Conservation (phyloP, 2,888 invertebrate species). For the Sarcophaga variegata region DNA sequence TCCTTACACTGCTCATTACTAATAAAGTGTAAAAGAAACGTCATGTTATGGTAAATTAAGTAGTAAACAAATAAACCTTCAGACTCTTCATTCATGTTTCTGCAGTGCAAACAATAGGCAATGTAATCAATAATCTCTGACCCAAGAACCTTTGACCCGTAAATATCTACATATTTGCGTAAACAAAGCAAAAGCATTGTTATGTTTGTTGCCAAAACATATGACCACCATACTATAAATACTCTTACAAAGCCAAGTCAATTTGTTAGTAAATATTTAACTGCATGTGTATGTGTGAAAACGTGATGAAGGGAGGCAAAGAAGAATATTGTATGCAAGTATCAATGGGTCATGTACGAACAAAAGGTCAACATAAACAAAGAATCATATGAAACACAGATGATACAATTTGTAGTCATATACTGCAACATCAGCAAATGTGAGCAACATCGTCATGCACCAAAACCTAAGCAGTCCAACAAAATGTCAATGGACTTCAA, state of each 20-base stretch:
- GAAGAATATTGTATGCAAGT: background rate
- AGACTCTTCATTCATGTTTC: background rate
- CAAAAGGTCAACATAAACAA: conserved; percentile 63
- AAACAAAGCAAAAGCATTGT: background rate
- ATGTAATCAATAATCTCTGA: background rate
- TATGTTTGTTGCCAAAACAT: conserved; percentile 28
- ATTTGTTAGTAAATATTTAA: background rate
- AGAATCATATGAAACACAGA: conserved; percentile 28
- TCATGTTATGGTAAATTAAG: no score
- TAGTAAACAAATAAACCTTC: background rate
- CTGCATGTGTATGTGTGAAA: background rate
- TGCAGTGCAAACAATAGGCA: conserved; percentile 23
- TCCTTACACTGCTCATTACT: conserved; percentile 9
- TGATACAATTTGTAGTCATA: background rate
- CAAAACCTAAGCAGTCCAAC: background rate
- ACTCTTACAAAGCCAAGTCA: background rate
- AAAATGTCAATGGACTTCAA: conserved; percentile 67
- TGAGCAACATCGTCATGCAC: conserved; percentile 12
- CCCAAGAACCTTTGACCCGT: conserved; percentile 42
- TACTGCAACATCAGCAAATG: background rate
- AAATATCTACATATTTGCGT: background rate
- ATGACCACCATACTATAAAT: background rate
- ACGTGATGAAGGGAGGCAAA: no score
- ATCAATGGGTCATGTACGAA: conserved; percentile 58
- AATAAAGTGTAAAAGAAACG: background rate